Evolutionary conservation across 2,797 vertebrate species (phyloP).

Genomic region (Gymnoscopelus microlampas): DNA sequence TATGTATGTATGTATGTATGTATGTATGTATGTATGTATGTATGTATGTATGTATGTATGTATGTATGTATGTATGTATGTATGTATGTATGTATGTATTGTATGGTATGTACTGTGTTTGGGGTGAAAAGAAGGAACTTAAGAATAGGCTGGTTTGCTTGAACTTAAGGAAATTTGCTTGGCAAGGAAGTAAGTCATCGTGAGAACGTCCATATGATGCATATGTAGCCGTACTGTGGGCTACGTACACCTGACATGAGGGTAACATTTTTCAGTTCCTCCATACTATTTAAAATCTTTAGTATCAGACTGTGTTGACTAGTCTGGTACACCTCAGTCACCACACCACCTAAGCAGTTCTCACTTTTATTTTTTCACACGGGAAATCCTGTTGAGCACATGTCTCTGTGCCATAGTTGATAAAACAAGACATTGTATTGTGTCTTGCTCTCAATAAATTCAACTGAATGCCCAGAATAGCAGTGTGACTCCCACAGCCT

Average conservation of each 20-base stretch:
- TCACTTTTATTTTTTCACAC: slow-evolving; percentile 68
- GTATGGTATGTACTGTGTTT: not conserved
- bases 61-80: too few species aligned
- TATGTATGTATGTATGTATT: too few species aligned
- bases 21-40: too few species aligned
- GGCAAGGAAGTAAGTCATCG: not conserved
- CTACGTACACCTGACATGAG: not conserved
- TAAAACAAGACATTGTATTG: slow-evolving; percentile 11
- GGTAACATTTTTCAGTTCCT: not conserved
- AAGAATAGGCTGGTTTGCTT: not conserved
- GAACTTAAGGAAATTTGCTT: not conserved
- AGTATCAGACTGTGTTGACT: slow-evolving; percentile 35
- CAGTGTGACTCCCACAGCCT: slow-evolving; percentile 22
- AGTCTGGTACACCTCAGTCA: slow-evolving; percentile 38
- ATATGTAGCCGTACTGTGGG: too few species aligned
- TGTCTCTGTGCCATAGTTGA: slow-evolving; percentile 25
- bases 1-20: too few species aligned
- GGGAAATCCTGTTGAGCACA: slow-evolving; percentile 59
- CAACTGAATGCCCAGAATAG: slow-evolving; percentile 11
- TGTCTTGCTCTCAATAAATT: slow-evolving; percentile 25
- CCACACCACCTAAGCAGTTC: slow-evolving; percentile 45
- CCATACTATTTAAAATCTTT: slow-evolving; percentile 16
- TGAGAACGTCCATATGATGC: not conserved
- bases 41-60: too few species aligned
- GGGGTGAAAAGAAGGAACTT: not conserved